Evolutionary conservation across 2,797 vertebrate species (phyloP).

Genomic region (Morus bassanus): DNA sequence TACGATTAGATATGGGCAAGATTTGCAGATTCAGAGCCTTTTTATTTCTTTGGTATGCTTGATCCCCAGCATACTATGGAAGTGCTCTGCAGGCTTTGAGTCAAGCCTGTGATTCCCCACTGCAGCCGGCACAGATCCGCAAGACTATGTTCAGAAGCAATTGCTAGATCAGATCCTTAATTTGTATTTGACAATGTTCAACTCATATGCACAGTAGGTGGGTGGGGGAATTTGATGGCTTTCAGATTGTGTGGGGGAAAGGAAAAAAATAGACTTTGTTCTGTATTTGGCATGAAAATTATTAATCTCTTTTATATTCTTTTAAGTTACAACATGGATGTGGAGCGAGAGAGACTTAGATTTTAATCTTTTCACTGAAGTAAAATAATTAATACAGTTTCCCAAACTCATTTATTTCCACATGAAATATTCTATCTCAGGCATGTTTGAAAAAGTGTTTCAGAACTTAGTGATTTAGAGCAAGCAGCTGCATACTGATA

Average conservation of each 20-base stretch:
- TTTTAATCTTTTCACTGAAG: constrained; percentile 39
- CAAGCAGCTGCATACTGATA: constrained; percentile 19
- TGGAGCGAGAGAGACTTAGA: neutral
- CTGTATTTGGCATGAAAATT: neutral
- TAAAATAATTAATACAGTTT: constrained; percentile 51
- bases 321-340: neutral
- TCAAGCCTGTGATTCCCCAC: neutral
- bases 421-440: constrained; percentile 38
- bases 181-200: constrained; percentile 7
- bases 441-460: constrained; percentile 13
- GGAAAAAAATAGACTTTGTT: neutral
- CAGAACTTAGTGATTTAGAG: neutral
- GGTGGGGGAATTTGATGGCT: neutral
- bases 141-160: rapidly evolving
- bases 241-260: neutral
- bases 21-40: neutral
- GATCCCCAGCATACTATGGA: rapidly evolving
- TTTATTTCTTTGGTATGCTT: neutral
- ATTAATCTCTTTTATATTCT: neutral
- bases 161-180: neutral
- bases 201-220: neutral
- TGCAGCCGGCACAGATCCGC: rapidly evolving
- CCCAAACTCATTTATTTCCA: constrained; percentile 20
- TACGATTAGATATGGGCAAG: neutral
- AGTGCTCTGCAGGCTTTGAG: neutral